Base-by-base conservation (phyloP, 2,113 vertebrate species). In the Acanthochromis polyacanthus region DNA sequence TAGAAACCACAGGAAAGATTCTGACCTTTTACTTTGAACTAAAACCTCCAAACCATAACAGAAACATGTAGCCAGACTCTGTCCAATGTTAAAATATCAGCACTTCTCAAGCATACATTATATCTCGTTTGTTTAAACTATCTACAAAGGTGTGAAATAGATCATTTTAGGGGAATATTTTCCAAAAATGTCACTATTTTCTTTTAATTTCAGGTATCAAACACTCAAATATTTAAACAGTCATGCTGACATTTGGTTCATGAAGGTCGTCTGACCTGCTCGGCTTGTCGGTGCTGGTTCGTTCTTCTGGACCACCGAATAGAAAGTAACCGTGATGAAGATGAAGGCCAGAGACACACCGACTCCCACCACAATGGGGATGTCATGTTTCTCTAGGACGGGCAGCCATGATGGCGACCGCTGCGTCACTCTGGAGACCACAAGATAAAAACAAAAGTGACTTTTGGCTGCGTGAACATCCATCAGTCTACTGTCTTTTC, bases 291-390 rank as follows among this genome's bases (percentile, higher is more conserved):
- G 86, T n/a, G 53, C 66, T 5, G 92, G 81, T 32, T 94, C 91
- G 20, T 93, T 95, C 84, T 94, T 95, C 88, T 94, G 95, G 19
- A 94, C 87, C 59, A 96, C 81, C 0, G 95, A 95, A 72, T 96
- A 96, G 83, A 96, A 94, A 19, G 92, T 92, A 80, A 96, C 95
- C 7, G 93, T 92, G 61, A 96, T 90, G 74, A 96, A 95, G 82
- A 96, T 96, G 79, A 96, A 94, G 19, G 93, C 91, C 67, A 96
- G 76, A 45, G 95, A 96, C 3, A 95, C 90, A 2, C 94, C 92
- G 25, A 95, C 95, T 60, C 95, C 95, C 25, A 95, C 94, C 65
- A 96, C 95, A 1, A 96, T 94, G 51, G 95, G 95, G 75, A 96
- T 91, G 86, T 96, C 95, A 16, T 96, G 95, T 75, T 95, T 93